Conservation (phyloP, 2,888 invertebrate species). For the Ctena decussata region DNA sequence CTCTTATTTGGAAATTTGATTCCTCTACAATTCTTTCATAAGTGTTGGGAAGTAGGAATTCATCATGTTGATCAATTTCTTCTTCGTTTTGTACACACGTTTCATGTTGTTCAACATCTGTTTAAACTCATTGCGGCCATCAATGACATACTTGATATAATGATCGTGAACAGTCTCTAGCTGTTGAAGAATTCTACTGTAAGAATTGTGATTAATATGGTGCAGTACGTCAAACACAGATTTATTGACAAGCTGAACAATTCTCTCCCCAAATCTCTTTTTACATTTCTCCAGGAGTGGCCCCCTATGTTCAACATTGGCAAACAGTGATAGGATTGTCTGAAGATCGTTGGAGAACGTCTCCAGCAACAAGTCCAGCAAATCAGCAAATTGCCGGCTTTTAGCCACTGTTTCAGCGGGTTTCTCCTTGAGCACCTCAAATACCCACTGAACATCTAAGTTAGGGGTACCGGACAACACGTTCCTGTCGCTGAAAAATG, state of each 20-base stretch:
- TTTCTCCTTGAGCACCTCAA: background rate
- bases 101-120: background rate
- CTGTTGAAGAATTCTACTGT: background rate
- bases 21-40: background rate
- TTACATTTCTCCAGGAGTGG: background rate
- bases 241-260: background rate
- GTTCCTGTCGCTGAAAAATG: background rate
- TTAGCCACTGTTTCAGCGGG: background rate
- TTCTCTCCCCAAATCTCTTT: background rate
- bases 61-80: background rate
- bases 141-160: background rate
- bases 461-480: background rate
- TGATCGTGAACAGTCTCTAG: background rate
- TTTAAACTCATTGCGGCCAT: background rate
- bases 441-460: background rate
- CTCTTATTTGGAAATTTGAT: no score
- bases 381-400: background rate
- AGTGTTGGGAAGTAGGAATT: background rate
- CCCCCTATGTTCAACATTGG: background rate
- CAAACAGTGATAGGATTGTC: background rate
- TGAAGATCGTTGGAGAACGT: background rate
- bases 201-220: constrained; percentile 1
- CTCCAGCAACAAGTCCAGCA: background rate
- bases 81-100: constrained; percentile 4
- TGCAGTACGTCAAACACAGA: background rate